These are phyloP conservation scores for Augiades crinisus DNA, from an alignment of 2,888 invertebrate genomes.

Conservation along the genomic window DNA sequence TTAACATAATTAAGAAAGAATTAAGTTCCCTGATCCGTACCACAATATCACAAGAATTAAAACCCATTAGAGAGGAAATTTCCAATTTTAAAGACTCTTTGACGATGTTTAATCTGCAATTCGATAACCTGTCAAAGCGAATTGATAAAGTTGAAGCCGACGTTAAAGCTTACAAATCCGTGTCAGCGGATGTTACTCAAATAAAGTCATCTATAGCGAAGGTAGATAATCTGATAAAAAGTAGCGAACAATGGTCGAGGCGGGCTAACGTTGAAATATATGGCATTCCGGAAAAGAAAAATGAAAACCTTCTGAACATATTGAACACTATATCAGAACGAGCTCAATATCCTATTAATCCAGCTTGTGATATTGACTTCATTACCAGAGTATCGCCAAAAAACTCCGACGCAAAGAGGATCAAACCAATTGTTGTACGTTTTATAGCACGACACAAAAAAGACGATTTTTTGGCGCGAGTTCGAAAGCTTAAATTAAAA, in stretches of 20 bases:
- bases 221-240: not conserved
- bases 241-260: constrained; percentile 15
- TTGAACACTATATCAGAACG: not conserved
- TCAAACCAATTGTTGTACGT: constrained; percentile 22
- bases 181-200: not conserved
- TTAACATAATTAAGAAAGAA: no score
- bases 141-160: not conserved
- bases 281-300: constrained; percentile 9
- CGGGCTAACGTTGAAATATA: constrained; percentile 19
- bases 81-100: not conserved
- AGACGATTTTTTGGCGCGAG: constrained; percentile 17
- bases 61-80: not conserved
- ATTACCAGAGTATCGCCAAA: constrained; percentile 21
- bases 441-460: constrained; percentile 24
- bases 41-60: not conserved
- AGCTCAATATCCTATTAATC: not conserved
- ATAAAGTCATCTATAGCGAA: not conserved
- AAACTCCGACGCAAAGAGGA: not conserved
- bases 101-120: not conserved
- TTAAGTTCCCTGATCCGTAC: not conserved
- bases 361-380: constrained; percentile 9
- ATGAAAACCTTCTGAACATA: constrained; percentile 11
- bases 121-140: not conserved
- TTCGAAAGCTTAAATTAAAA: constrained; percentile 11
- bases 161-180: not conserved